Evolutionary conservation across 2,888 invertebrate genomes (phyloP).

Genomic region (Eumerus sabulonum): DNA sequence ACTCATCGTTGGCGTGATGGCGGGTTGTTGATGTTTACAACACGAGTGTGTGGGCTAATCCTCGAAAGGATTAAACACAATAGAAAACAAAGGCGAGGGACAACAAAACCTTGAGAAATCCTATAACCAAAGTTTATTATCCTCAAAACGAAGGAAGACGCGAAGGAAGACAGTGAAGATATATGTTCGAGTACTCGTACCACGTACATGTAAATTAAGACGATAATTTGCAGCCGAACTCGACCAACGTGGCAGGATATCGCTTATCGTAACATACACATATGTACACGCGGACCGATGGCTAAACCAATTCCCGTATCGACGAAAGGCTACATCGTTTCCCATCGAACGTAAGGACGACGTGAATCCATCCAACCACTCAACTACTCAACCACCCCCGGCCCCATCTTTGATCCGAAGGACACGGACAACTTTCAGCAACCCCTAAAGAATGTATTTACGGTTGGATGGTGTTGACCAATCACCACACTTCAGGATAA

Average conservation of each 20-base stretch:
- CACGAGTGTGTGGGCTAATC: slow-evolving; percentile 52
- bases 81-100: slow-evolving; percentile 13
- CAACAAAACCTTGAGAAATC: slow-evolving; percentile 53
- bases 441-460: slow-evolving; percentile 53
- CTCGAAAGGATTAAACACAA: slow-evolving; percentile 65
- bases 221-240: slow-evolving; percentile 44
- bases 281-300: slow-evolving; percentile 34
- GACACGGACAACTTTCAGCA: not conserved
- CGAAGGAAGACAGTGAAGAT: no score
- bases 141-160: slow-evolving; percentile 26
- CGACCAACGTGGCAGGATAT: slow-evolving; percentile 47
- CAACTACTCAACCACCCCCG: no score
- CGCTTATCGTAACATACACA: slow-evolving; percentile 47
- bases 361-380: slow-evolving; percentile 14
- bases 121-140: slow-evolving; percentile 60
- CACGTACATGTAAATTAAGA: slow-evolving; percentile 62
- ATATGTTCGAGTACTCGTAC: no score
- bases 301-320: slow-evolving; percentile 2
- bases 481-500: slow-evolving; percentile 49
- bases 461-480: slow-evolving; percentile 28
- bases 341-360: slow-evolving; percentile 50
- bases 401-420: no score
- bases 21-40: slow-evolving; percentile 31
- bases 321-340: slow-evolving; percentile 50
- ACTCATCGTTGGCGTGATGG: not conserved